These are phyloP conservation scores for Thamnophis elegans DNA, from an alignment of 2,797 vertebrate species.

Conservation along the genomic window DNA sequence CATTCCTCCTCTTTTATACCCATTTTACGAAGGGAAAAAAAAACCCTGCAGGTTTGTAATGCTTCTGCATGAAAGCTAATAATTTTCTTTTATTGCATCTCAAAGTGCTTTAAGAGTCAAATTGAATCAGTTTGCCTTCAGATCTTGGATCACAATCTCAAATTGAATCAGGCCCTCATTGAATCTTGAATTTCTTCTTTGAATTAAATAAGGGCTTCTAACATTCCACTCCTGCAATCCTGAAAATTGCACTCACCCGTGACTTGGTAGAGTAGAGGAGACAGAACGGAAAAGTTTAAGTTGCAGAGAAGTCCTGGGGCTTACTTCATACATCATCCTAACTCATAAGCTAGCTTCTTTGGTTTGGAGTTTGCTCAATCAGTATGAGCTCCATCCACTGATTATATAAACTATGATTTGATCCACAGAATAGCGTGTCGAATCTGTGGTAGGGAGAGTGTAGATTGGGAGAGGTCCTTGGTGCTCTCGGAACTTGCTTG, in stretches of 20 bases:
- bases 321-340: neutral
- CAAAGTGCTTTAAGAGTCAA: neutral
- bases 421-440: neutral
- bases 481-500: too few relatives aligned
- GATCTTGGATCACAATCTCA: neutral
- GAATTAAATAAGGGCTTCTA: neutral
- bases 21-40: neutral
- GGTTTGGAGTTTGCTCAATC: neutral
- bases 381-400: neutral
- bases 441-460: neutral
- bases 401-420: neutral
- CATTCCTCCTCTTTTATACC: neutral
- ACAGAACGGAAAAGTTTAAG: too few relatives aligned
- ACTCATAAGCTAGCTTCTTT: neutral
- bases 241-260: neutral
- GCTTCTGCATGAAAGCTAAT: neutral
- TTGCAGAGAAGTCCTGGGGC: neutral
- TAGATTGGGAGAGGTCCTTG: neutral
- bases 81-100: neutral
- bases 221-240: neutral
- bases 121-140: neutral
- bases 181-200: neutral
- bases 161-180: neutral
- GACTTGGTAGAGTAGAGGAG: neutral
- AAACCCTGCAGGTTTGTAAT: neutral